These are phyloP conservation scores for Odontocolon sp. DNA, from an alignment of 2,888 invertebrate genomes.

Conservation along the genomic window DNA sequence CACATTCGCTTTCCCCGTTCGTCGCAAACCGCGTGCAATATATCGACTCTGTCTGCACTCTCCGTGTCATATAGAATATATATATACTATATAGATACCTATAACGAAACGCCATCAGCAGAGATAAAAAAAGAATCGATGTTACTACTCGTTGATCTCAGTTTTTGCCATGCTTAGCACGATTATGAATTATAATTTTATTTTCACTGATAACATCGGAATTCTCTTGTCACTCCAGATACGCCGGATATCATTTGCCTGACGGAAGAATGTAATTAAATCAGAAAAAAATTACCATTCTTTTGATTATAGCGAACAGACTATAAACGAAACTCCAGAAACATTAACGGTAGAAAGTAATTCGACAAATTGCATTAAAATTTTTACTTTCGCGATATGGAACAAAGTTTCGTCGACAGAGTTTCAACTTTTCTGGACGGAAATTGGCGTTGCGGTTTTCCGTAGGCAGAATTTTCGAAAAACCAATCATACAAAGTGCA, in stretches of 20 bases:
- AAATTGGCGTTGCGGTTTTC: constrained; percentile 5
- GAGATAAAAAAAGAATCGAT: constrained; percentile 39
- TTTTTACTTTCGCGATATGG: no score
- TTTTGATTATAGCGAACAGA: no score
- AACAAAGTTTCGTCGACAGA: neutral
- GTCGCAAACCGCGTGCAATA: constrained; percentile 26
- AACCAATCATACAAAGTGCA: constrained; percentile 58
- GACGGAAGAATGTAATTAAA: no score
- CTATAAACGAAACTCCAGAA: no score
- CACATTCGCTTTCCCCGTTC: constrained; percentile 26
- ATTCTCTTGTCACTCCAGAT: no score
- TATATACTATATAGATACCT: constrained; percentile 10
- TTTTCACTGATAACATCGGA: no score
- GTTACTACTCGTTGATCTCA: constrained; percentile 15
- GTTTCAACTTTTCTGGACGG: constrained; percentile 46
- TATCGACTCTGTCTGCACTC: constrained; percentile 23
- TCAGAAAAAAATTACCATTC: no score
- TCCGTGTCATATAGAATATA: neutral
- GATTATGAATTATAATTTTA: no score
- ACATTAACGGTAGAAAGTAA: no score
- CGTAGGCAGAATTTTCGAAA: constrained; percentile 38
- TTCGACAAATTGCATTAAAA: no score
- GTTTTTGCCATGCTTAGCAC: no score
- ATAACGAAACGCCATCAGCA: constrained; percentile 14
- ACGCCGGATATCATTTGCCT: no score